phyloP scores from a whole-genome alignment of 2,797 vertebrate genomes.

The Darevskia mixta region DNA sequence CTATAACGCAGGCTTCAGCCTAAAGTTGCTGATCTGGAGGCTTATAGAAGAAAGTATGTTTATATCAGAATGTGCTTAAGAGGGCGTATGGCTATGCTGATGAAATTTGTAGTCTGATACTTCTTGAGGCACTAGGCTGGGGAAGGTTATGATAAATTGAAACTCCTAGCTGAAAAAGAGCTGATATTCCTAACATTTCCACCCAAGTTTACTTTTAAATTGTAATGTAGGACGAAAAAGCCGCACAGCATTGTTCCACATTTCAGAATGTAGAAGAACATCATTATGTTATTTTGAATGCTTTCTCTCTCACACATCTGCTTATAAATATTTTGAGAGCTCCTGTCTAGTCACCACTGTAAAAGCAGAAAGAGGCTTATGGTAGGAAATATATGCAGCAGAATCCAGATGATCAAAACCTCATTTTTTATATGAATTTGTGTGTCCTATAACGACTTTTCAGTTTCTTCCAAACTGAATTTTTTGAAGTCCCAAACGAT shows the following conservation, averaged over 20 bases:
- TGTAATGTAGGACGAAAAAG: slow-evolving; percentile 21
- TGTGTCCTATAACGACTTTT: neutral
- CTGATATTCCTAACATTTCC: slow-evolving; percentile 34
- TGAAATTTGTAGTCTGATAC: too few species aligned
- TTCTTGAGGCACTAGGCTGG: too few species aligned
- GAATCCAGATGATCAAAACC: neutral
- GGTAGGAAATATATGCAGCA: slow-evolving; percentile 16
- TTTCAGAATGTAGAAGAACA: slow-evolving; percentile 46
- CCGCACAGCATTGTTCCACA: slow-evolving; percentile 6
- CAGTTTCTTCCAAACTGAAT: neutral
- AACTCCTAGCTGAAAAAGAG: slow-evolving; percentile 44
- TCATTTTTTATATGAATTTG: neutral
- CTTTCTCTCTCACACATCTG: slow-evolving; percentile 26
- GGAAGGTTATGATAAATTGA: slow-evolving; percentile 30
- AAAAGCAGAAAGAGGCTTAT: slow-evolving; percentile 30
- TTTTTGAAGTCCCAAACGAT: neutral
- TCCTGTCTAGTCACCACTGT: slow-evolving; percentile 25
- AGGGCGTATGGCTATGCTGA: too few species aligned
- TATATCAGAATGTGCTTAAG: too few species aligned
- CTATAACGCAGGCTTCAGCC: neutral
- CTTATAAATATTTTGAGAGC: slow-evolving; percentile 40
- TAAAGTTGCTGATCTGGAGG: neutral
- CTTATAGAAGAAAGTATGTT: neutral
- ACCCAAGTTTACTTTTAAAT: slow-evolving; percentile 44
- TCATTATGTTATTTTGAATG: slow-evolving; percentile 11